These are phyloP conservation scores for Gadus chalcogrammus DNA, from an alignment of 2,113 vertebrate species.

Conservation along the genomic window DNA sequence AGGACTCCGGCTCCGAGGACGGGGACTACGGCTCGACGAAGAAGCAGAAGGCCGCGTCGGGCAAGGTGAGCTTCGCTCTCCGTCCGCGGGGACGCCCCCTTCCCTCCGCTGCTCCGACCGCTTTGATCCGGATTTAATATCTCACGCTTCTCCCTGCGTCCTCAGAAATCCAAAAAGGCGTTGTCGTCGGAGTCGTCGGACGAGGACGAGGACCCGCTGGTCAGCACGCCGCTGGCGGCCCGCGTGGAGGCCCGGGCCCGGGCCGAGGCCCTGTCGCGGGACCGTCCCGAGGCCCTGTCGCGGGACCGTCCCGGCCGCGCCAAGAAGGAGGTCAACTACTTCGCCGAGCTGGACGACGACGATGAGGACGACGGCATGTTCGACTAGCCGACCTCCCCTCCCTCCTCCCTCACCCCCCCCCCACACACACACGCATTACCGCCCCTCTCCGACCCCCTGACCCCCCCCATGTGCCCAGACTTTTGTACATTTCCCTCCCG, in stretches of 20 bases:
- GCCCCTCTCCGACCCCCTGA: conserved; percentile 31
- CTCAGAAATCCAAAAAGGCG: background rate
- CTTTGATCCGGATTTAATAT: too few relatives aligned
- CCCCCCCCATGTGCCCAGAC: conserved; percentile 81
- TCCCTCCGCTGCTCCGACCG: too few relatives aligned
- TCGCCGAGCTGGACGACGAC: conserved; percentile 85
- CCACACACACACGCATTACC: too few relatives aligned
- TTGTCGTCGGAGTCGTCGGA: conserved; percentile 63
- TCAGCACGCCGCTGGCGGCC: background rate
- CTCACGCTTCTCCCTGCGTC: too few relatives aligned
- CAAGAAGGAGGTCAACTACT: conserved; percentile 95
- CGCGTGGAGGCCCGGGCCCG: conserved; percentile 72
- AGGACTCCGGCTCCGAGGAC: conserved; percentile 90
- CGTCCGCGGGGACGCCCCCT: background rate
- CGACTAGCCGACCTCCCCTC: conserved; percentile 74
- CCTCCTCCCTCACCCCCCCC: conserved; percentile 7
- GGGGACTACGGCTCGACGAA: conserved; percentile 88
- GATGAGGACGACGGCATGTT: conserved; percentile 91
- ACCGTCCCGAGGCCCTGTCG: conserved; percentile 77
- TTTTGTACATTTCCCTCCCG: conserved; percentile 97
- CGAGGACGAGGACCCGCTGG: conserved; percentile 55
- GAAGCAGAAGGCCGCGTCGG: conserved; percentile 72
- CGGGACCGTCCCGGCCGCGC: conserved; percentile 82
- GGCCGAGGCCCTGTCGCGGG: conserved; percentile 70
- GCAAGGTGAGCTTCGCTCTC: conserved; percentile 72